phyloP scores from a whole-genome alignment of 2,113 vertebrate genomes.

The Caracal caracal region DNA sequence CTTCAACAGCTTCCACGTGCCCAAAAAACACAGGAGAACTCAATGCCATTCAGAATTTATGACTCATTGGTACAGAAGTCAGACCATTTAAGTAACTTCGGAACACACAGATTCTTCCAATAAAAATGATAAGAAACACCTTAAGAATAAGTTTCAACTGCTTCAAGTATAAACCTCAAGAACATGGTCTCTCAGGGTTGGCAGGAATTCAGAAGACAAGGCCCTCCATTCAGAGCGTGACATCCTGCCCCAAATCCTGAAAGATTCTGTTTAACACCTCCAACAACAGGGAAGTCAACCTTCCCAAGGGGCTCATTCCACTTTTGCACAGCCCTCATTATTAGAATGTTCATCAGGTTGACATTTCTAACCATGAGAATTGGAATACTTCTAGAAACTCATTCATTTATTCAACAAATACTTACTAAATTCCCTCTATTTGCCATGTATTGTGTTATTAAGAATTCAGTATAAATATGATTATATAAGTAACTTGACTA shows the following conservation, averaged over 20 bases:
- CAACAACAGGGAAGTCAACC: not conserved
- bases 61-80: not conserved
- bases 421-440: not conserved
- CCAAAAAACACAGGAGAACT: not conserved
- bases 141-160: not conserved
- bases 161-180: not conserved
- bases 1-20: not conserved
- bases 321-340: not conserved
- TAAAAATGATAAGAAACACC: not conserved
- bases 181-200: not conserved
- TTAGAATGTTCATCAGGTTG: not conserved
- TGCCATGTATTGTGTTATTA: not conserved
- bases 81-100: not conserved
- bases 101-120: not conserved
- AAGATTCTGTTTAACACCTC: not conserved
- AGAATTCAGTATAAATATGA: slow-evolving; percentile 20
- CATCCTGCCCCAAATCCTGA: not conserved
- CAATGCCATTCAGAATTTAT: not conserved
- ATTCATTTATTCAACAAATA: not conserved
- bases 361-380: not conserved
- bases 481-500: not conserved
- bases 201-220: not conserved
- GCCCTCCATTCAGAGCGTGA: not conserved
- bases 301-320: not conserved
- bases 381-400: slow-evolving; percentile 10